phyloP scores from a whole-genome alignment of 2,888 invertebrate species.

The Trisateles emortualis region DNA sequence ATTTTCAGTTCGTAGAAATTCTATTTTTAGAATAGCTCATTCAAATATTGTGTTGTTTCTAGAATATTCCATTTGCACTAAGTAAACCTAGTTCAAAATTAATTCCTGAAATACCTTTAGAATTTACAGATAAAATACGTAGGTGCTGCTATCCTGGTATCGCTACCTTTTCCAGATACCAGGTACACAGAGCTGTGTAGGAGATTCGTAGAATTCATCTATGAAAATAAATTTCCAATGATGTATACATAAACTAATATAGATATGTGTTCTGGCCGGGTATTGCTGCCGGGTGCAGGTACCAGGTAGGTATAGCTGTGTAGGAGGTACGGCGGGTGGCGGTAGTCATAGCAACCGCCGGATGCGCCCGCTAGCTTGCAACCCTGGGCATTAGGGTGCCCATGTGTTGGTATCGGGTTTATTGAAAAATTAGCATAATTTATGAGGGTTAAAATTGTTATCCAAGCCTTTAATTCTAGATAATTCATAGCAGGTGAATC shows the following conservation, averaged over 20 bases:
- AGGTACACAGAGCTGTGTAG: slow-evolving; percentile 56
- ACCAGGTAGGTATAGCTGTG: slow-evolving; percentile 57
- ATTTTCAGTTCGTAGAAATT: too few relatives aligned
- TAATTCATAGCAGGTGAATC: neutral
- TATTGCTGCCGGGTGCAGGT: slow-evolving; percentile 27
- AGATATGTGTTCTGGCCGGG: slow-evolving; percentile 24
- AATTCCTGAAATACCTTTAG: too few relatives aligned
- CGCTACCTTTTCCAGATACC: slow-evolving; percentile 33
- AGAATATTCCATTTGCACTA: too few relatives aligned
- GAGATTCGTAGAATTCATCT: too few relatives aligned
- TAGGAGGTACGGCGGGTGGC: slow-evolving; percentile 54
- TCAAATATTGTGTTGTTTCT: too few relatives aligned
- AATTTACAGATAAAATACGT: too few relatives aligned
- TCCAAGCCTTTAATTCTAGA: neutral
- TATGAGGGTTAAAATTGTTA: neutral
- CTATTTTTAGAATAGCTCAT: too few relatives aligned
- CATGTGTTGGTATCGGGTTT: slow-evolving; percentile 29
- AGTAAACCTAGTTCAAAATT: too few relatives aligned
- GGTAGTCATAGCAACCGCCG: slow-evolving; percentile 79
- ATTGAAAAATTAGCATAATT: slow-evolving; percentile 8
- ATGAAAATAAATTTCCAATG: too few relatives aligned
- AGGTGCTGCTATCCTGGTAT: slow-evolving; percentile 5
- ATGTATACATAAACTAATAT: too few relatives aligned
- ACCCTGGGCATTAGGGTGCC: slow-evolving; percentile 67
- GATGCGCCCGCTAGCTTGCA: slow-evolving; percentile 67